A percentile compares a stretch with the other conserved stretches of the same genome.
Conservation (phyloP, 92 coral and sea anemone species). For the Bergia puertoricense region DNA sequence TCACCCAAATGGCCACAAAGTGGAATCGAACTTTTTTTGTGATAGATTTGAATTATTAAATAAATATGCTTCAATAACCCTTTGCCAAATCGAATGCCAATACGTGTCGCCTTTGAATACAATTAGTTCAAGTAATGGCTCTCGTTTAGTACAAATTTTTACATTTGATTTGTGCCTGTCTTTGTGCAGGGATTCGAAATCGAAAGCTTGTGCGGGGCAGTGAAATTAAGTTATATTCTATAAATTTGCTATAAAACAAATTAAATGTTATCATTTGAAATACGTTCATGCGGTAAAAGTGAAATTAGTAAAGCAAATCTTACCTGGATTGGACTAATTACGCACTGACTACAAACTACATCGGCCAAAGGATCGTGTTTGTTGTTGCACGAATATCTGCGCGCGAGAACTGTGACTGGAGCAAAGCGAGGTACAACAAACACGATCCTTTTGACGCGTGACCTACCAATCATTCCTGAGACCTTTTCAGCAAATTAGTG, state of each 20-base stretch:
- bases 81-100: too few relatives aligned
- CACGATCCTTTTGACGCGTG: conserved; percentile 38
- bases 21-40: too few relatives aligned
- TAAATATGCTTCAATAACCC: too few relatives aligned
- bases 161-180: too few relatives aligned
- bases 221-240: background rate
- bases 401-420: background rate
- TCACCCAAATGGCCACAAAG: too few relatives aligned
- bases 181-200: background rate
- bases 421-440: background rate
- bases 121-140: too few relatives aligned
- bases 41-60: too few relatives aligned
- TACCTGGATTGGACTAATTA: conserved; percentile 1
- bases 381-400: conserved; percentile 2
- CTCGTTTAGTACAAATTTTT: too few relatives aligned
- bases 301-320: background rate
- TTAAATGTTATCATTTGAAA: background rate
- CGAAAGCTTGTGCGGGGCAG: background rate
- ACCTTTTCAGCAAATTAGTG: conserved; percentile 43
- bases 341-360: background rate
- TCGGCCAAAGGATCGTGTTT: too few relatives aligned
- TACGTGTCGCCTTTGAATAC: too few relatives aligned
- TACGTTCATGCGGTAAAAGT: background rate
- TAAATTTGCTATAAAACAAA: background rate
- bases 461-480: conserved; percentile 25